Evolutionary conservation across 2,888 invertebrate genomes (phyloP), one percentile per base, ranked within the genome.

Genomic region (Aproaerema taeniolella): DNA sequence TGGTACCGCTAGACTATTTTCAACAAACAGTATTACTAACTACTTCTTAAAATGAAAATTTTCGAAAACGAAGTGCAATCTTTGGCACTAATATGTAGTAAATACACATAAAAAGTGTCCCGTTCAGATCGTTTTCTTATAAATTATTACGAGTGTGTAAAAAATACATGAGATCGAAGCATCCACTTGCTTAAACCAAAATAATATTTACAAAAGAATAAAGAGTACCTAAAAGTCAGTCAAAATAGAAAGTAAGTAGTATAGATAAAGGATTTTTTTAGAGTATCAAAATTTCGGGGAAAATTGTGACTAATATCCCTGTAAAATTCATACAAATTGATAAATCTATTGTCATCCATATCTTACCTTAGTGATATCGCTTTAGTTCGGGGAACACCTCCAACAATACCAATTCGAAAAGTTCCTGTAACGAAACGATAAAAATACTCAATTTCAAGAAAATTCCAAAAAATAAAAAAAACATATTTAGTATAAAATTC

Each of bases 301-400:
- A 41, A 35, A 14, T 37, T 39, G 54, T 60, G 54, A 56, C 53
- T 53, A 58, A 51, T 46, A 57, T 64, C 65, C 65, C 59, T 61
- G 59, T 67, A 62, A 55, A 52, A 49, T 52, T 38, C 41, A 42
- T 42, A 46, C 53, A 53, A 50, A 50, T 9, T 50, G 17, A 39
- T 48, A 46, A 45, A 46, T 54, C 61, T 68, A 69, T 62, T 64
- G 65, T 69, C 64, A 58, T 50, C 53, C 50, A 63, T 62, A 59
- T 63, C 58, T 52, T 62, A 61, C 35, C 45, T 20, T 29, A 77
- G 45, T 80, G 73, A 55, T 87, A 88, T 49, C 89, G 88, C 49
- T 90, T 89, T 52, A 91, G 83, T 78, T 92, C 92, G 10, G 92
- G 92, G 66, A 92, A 92, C 53, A 92, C 86, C 74, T 92, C 91